phyloP scores from a whole-genome alignment of 37 sponge, comb jelly and placozoan genomes.

The Cliona cf. orientalis region DNA sequence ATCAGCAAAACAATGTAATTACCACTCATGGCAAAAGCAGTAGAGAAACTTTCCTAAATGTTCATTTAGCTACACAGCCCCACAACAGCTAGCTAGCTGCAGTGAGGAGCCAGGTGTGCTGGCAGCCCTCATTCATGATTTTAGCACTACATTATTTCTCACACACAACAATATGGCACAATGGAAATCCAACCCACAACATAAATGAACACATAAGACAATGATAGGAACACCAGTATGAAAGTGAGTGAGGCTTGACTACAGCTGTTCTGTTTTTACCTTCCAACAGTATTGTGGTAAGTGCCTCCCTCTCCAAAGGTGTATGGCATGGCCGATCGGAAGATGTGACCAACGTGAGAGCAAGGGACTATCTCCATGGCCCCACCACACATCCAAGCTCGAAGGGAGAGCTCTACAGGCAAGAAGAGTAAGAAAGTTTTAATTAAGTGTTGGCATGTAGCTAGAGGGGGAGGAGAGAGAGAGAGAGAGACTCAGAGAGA shows the following conservation, averaged over 20 bases:
- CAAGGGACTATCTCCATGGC: slow-evolving; percentile 87
- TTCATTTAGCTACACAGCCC: no score
- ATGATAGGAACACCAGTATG: no score
- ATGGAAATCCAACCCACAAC: no score
- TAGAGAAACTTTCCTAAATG: no score
- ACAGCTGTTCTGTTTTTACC: no score
- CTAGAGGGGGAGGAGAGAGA: slow-evolving; percentile 2
- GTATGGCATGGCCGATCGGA: slow-evolving; percentile 81
- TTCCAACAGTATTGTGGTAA: slow-evolving; percentile 59
- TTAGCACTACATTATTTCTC: not conserved
- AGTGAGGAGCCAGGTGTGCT: not conserved
- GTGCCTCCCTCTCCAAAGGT: slow-evolving; percentile 66
- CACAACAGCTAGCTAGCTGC: no score
- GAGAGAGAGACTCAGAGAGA: not conserved
- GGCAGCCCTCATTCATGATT: not conserved
- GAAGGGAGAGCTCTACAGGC: slow-evolving; percentile 38
- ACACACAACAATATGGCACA: not conserved
- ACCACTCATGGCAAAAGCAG: no score
- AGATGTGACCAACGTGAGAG: slow-evolving; percentile 89
- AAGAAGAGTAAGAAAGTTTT: not conserved
- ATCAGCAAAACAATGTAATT: no score
- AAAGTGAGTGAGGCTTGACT: no score
- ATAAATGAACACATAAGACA: no score
- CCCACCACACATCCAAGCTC: slow-evolving; percentile 92
- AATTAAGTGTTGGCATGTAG: not conserved